A percentile compares a stretch with the other conserved stretches of the same genome.
These are phyloP conservation scores for Oxygymnocypris stewartii DNA, from an alignment of 2,113 vertebrate genomes.

Conservation along the genomic window DNA sequence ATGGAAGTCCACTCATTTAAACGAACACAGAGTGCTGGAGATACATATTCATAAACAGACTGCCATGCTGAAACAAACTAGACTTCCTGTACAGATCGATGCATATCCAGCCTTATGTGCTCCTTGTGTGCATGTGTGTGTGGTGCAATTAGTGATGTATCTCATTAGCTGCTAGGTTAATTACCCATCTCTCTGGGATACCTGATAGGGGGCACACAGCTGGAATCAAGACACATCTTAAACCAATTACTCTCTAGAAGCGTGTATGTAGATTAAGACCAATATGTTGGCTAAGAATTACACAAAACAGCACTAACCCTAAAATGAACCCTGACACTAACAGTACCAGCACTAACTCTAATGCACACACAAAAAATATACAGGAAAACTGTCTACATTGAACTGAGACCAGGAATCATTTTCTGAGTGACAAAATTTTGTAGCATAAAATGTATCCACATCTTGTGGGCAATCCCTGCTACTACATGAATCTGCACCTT, in stretches of 20 bases:
- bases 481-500: background rate
- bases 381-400: background rate
- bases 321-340: background rate
- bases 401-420: background rate
- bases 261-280: constrained; percentile 20
- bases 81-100: constrained; percentile 23
- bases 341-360: background rate
- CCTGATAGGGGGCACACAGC: constrained; percentile 43
- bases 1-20: background rate
- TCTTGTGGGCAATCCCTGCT: background rate
- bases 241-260: constrained; percentile 29
- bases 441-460: background rate
- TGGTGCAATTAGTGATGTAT: constrained; percentile 41
- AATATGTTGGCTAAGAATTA: constrained; percentile 7
- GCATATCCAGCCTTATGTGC: background rate
- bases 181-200: constrained; percentile 44
- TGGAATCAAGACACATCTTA: constrained; percentile 46
- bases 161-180: constrained; percentile 48
- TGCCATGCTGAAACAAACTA: background rate
- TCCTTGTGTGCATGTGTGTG: background rate
- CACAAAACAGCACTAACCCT: constrained; percentile 6
- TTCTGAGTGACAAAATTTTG: too few relatives aligned
- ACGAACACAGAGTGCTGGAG: background rate
- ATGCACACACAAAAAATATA: background rate
- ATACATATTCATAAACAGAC: constrained; percentile 26